Evolutionary conservation across 2,888 invertebrate genomes (phyloP), one percentile per base, ranked within the genome.

Genomic region (Poecilobothrus nobilitatus): DNA sequence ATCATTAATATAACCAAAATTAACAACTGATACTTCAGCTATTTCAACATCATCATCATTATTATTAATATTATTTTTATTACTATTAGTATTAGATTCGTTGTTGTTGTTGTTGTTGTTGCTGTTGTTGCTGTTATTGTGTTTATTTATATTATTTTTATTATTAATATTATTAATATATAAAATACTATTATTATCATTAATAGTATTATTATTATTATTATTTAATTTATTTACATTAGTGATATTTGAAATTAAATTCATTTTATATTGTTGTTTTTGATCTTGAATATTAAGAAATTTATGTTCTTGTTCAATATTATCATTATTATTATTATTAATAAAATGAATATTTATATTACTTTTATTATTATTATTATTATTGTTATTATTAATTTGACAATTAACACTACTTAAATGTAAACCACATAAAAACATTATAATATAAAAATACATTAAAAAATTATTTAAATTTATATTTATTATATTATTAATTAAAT

Each of bases 351-450:
- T 27, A 27, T 5, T n/a, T n/a, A n/a, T 27, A 27, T 27, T 27
- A 27, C 27, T 27, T 27, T 27, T 27, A 75, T 74, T 75, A 74
- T 73, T 74, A 73, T 73, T 74, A 73, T 71, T 68, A 71, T 68
- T 64, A 65, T 72, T 71, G 65, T 68, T 64, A 65, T 72, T 71
- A 66, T 70, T 71, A 65, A 73, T 70, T 34, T 70, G 67, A 69
- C 74, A 72, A 69, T 70, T 70, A 66, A 72, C 73, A 70, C 70
- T 70, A 67, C 71, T 70, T 53, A 74, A 70, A 72, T 74, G 73
- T 70, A 71, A 74, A 71, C 74, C 73, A 74, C 74, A 73, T 73
- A 75, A 71, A 72, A 75, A 74, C 68, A 74, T 71, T 71, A 74
- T 70, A 72, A 73, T 68, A 73, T 71, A 64, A 73, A 63, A 15